Evolutionary conservation across 2,888 invertebrate genomes (phyloP).

Genomic region (Caradrina clavipalpis): DNA sequence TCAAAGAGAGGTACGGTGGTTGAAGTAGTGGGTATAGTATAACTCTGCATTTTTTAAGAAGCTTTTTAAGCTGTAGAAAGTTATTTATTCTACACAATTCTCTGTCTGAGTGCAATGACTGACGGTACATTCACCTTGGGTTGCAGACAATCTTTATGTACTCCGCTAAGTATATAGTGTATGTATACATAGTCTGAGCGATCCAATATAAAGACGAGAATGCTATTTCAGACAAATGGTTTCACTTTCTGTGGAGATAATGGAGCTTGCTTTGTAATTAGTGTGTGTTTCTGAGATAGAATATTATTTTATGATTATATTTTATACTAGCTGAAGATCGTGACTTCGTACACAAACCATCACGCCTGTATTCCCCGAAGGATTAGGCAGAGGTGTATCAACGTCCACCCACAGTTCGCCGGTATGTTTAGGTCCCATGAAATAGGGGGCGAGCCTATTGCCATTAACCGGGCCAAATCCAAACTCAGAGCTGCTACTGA

Average conservation of each 20-base stretch:
- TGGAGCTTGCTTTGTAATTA: slow-evolving; percentile 9
- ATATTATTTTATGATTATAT: no score
- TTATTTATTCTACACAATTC: neutral
- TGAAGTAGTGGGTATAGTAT: neutral
- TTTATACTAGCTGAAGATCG: no score
- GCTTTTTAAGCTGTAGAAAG: neutral
- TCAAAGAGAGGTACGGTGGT: neutral
- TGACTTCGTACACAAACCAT: no score
- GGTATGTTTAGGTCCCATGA: no score
- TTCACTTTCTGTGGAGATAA: slow-evolving; percentile 10
- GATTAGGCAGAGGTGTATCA: no score
- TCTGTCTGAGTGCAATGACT: slow-evolving; percentile 41
- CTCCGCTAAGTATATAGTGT: neutral
- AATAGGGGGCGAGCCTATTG: no score
- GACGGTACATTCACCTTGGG: slow-evolving; percentile 39
- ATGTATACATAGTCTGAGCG: slow-evolving; percentile 36
- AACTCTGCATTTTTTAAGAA: neutral
- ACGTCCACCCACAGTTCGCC: no score
- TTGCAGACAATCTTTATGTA: slow-evolving; percentile 44
- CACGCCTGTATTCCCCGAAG: no score
- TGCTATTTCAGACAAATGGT: slow-evolving; percentile 19
- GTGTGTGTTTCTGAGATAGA: neutral
- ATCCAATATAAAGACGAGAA: slow-evolving; percentile 32
- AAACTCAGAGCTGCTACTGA: no score
- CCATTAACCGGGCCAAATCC: no score